Evolutionary conservation across 2,888 invertebrate genomes (phyloP), one percentile per base, ranked within the genome.

Genomic region (Laothoe populi): DNA sequence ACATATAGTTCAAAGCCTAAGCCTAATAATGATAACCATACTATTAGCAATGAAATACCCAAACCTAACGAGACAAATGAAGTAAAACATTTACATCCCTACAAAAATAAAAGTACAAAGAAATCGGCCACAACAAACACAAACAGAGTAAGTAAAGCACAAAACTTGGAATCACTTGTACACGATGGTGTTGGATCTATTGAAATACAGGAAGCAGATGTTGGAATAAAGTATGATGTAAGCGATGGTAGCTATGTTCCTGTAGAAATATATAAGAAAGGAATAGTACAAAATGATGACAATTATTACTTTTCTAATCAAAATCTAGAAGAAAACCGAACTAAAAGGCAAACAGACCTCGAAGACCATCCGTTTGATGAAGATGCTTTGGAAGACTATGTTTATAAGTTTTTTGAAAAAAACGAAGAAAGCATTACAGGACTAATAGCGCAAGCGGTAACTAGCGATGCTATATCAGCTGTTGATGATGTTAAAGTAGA

Each of bases 1-100:
- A 97, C 96, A 0, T 97, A 97, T 76, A 95, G 96, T 13, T 95
- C 96, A 0, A 93, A 93, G 66, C 93, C 93, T 63, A 86, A 86
- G 72, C 64, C 78, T 38, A 76, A 81, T 40, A 90, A 92, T 3
- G 88, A 90, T 31, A 87, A 89, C 64, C 78, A 83, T 46, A 72
- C 77, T 0, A 73, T 74, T 16, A 79, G 69, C 60, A 95, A 95
- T 70, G 94, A 95, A 76, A 94, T 94, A 66, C 81, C 89, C 11
- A 92, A 91, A 67, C 84, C 82, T 4, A 87, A 90, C 64, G 92
- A 93, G 77, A 92, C 93, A 35, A 93, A 88, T 66, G 88, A 90
- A 73, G 94, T 94, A 0, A 94, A 93, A 79, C 94, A 95, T 78
- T 86, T 95, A 67, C 94, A 95, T 69, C 90, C 90, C 5, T 71